These are phyloP conservation scores for Pluvialis apricaria DNA, from an alignment of 2,113 vertebrate species.

Conservation along the genomic window DNA sequence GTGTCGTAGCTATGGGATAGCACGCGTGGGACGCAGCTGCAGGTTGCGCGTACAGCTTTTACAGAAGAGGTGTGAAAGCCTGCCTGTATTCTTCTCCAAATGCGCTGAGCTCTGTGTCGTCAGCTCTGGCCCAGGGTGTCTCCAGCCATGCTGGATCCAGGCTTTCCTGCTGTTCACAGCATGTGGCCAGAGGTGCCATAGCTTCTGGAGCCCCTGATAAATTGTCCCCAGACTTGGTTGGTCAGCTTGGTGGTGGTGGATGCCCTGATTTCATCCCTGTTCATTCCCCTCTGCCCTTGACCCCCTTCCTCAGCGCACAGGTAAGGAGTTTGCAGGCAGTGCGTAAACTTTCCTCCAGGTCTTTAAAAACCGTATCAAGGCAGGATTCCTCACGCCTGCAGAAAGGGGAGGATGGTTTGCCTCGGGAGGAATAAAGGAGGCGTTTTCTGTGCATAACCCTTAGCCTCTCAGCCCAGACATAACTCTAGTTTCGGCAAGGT, in stretches of 20 bases:
- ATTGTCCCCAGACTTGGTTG: neutral
- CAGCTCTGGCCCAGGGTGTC: neutral
- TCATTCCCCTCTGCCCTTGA: neutral
- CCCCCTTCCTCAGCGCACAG: rapidly evolving
- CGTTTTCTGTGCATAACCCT: rapidly evolving
- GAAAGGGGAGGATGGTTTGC: neutral
- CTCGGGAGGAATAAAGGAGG: neutral
- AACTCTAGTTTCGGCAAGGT: rapidly evolving
- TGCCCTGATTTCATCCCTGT: neutral
- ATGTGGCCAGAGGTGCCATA: rapidly evolving
- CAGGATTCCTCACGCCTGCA: neutral
- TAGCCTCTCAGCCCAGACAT: neutral
- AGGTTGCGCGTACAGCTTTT: neutral
- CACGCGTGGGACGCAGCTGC: rapidly evolving
- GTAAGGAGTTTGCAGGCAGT: neutral
- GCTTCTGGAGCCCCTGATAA: neutral
- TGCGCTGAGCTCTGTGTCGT: rapidly evolving
- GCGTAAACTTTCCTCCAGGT: rapidly evolving
- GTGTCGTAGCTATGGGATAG: neutral
- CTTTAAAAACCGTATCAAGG: neutral
- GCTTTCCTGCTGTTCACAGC: neutral
- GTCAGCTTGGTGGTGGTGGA: neutral
- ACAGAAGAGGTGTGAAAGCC: neutral
- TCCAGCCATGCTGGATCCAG: neutral
- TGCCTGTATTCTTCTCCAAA: neutral